phyloP scores from a whole-genome alignment of 2,113 vertebrate species.

The Macquaria australasica region DNA sequence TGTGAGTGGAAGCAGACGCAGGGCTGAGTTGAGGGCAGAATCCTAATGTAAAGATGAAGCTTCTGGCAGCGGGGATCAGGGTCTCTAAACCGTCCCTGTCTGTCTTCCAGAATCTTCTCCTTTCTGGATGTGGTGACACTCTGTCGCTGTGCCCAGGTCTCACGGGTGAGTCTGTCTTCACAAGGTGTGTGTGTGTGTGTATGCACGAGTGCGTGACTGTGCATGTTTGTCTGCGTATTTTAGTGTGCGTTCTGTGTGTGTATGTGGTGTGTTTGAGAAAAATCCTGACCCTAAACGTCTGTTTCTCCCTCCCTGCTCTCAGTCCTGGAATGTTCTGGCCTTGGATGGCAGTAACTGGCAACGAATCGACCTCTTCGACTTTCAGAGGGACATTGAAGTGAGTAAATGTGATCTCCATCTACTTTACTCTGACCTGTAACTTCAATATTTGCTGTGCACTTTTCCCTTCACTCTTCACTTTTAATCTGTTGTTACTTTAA shows the following conservation, averaged over 20 bases:
- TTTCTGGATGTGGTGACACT: constrained; percentile 99
- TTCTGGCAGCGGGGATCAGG: constrained; percentile 59
- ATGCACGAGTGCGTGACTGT: constrained; percentile 71
- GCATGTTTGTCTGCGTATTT: constrained; percentile 75
- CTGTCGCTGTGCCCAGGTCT: constrained; percentile 99
- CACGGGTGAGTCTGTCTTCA: constrained; percentile 91
- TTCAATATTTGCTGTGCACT: not conserved
- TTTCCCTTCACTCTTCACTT: not conserved
- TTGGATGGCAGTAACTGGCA: constrained; percentile 99
- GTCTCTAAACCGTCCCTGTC: constrained; percentile 67
- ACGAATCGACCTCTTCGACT: constrained; percentile 98
- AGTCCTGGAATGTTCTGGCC: constrained; percentile 99
- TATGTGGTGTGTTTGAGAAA: not conserved
- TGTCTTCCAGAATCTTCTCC: constrained; percentile 95
- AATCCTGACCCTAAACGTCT: constrained; percentile 28
- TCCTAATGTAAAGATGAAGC: constrained; percentile 41
- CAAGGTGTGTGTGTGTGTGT: constrained; percentile 25
- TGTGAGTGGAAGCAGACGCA: constrained; percentile 35
- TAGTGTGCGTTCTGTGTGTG: not conserved
- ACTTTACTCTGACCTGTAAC: not conserved
- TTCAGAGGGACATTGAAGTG: constrained; percentile 99
- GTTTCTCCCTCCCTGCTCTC: constrained; percentile 40
- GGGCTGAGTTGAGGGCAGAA: constrained; percentile 28
- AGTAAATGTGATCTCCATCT: constrained; percentile 26
- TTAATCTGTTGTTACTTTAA: not conserved